phyloP scores from a whole-genome alignment of 2,113 vertebrate genomes.

The Rhadina sibilatrix region DNA sequence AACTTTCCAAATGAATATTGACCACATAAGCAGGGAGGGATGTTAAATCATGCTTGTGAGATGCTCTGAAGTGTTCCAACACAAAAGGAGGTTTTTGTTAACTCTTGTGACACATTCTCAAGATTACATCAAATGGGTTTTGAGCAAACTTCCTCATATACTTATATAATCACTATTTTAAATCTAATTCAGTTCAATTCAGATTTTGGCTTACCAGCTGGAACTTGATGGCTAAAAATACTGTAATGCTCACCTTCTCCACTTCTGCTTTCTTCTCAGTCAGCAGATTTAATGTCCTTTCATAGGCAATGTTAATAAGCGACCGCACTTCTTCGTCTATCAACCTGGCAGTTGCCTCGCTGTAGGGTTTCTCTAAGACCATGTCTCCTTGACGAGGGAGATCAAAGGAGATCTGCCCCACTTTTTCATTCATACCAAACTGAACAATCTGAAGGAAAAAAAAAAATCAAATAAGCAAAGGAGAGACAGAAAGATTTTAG shows the following conservation, averaged over 20 bases:
- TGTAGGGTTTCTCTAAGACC: constrained; percentile 96
- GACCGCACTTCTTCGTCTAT: constrained; percentile 90
- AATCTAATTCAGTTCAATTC: neutral
- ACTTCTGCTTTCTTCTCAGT: constrained; percentile 86
- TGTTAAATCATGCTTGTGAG: neutral
- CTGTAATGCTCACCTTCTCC: constrained; percentile 83
- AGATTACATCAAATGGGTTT: neutral
- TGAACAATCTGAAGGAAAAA: constrained; percentile 86
- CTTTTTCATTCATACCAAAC: constrained; percentile 96
- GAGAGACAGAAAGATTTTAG: neutral
- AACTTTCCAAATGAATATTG: neutral
- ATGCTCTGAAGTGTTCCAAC: neutral
- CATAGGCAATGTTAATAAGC: constrained; percentile 85
- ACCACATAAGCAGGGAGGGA: neutral
- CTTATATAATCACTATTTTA: neutral
- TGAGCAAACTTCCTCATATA: neutral
- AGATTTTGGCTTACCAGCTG: neutral
- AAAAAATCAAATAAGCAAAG: neutral
- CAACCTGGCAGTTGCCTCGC: constrained; percentile 91
- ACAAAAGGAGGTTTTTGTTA: neutral
- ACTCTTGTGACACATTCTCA: neutral
- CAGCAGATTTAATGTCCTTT: constrained; percentile 82
- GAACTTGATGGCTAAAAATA: neutral
- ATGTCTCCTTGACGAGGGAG: constrained; percentile 93
- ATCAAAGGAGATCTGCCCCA: constrained; percentile 97